Evolutionary conservation across 2,113 vertebrate species (phyloP), one percentile per base, ranked within the genome.

Genomic region (Pipra filicauda): DNA sequence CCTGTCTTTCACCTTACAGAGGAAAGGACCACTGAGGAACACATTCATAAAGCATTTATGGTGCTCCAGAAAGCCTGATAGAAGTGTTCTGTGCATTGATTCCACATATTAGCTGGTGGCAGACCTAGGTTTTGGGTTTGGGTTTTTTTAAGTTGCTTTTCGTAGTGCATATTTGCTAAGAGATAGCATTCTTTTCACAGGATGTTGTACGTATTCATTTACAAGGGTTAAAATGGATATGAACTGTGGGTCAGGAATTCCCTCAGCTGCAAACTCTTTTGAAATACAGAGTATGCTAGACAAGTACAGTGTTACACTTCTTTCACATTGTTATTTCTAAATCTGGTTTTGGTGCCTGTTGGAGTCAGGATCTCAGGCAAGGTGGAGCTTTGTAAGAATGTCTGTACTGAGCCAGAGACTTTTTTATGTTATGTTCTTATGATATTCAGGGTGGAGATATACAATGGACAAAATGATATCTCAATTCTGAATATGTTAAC

Each of bases 391-490:
- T 55, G 10, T 55, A 39, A 66, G 27, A 67, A 58, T 6, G 9
- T 15, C 61, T 78, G 11, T 31, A 26, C 30, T 67, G 30, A 94
- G 30, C 35, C 65, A 59, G 57, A 84, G 30, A 4, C 16, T 26
- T n/a, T 87, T 35, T 87, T 39, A 11, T n/a, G 24, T 59, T 39
- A n/a, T 5, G 3, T 66, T 77, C 10, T 77, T 87, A 22, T 1
- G 18, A 46, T 64, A 52, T 43, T 75, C 27, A 48, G 52, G 15
- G 30, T 52, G 72, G 62, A 72, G 12, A 4, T 75, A 28, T 27
- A 31, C 0, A 0, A 75, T 24, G 57, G 23, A 41, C 49, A 82
- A 69, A 91, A 58, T 19, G 0, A 46, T 49, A 59, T 65, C 57
- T 48, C 26, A 78, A 15, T 93, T 85, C 31, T 85, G 67, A 90